Conservation (phyloP, 1,140 invertebrate species). For the Hyles euphorbiae region DNA sequence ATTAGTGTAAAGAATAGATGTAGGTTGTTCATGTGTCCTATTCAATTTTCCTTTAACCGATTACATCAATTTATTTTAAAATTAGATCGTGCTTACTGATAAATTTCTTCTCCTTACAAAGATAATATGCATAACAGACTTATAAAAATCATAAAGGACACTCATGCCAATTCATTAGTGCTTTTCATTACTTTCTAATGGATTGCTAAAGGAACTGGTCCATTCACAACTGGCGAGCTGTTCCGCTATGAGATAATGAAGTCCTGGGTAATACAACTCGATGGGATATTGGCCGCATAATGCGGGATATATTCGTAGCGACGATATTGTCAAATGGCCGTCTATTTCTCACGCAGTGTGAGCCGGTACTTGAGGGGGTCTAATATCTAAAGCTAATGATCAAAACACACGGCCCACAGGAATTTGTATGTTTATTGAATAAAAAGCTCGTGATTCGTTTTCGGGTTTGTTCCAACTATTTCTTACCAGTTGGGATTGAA, state of each 20-base stretch:
- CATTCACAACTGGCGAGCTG: constrained; percentile 22
- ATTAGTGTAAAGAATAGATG: constrained; percentile 49
- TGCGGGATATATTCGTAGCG: constrained; percentile 34
- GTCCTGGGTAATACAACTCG: constrained; percentile 31
- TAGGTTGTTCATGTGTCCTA: constrained; percentile 9
- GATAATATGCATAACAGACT: too few species aligned
- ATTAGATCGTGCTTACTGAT: too few species aligned
- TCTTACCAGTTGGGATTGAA: neutral
- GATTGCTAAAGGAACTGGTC: constrained; percentile 16
- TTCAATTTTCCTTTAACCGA: neutral
- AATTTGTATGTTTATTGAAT: constrained; percentile 49
- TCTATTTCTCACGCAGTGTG: constrained; percentile 52
- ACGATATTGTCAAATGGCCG: constrained; percentile 50
- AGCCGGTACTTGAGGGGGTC: constrained; percentile 37
- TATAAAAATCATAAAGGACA: too few species aligned
- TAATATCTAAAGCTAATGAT: constrained; percentile 48
- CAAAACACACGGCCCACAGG: constrained; percentile 38
- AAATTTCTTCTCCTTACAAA: too few species aligned
- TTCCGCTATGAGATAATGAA: constrained; percentile 34
- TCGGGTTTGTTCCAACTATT: constrained; percentile 1
- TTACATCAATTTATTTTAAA: too few species aligned
- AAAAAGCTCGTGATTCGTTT: constrained; percentile 41
- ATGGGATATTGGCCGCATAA: constrained; percentile 28
- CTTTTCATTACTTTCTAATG: neutral
- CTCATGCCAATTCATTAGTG: constrained; percentile 8